phyloP scores from a whole-genome alignment of 2,797 vertebrate species.

The Muscicapa striata region DNA sequence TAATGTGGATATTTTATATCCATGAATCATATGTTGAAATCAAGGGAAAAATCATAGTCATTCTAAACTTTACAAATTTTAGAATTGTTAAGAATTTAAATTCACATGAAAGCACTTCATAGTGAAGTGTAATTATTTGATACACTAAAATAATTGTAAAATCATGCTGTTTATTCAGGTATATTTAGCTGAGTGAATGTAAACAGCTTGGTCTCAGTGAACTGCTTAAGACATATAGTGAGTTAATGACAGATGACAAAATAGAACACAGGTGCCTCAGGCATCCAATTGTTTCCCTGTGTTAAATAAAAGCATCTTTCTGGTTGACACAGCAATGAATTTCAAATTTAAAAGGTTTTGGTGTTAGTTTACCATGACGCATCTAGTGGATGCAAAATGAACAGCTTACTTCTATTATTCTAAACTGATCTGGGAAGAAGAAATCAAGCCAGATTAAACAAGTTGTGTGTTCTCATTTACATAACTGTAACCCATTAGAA shows the following conservation, averaged over 20 bases:
- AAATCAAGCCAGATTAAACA: not conserved
- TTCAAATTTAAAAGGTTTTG: not conserved
- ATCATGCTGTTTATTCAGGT: not conserved
- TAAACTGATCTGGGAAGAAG: not conserved
- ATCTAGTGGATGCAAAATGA: not conserved
- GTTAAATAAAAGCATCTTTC: constrained; percentile 33
- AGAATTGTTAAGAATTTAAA: not conserved
- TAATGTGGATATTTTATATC: not conserved
- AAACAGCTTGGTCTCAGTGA: not conserved
- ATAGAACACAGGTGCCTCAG: not conserved
- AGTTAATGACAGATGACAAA: constrained; percentile 9
- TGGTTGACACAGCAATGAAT: constrained; percentile 11
- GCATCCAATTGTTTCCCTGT: not conserved
- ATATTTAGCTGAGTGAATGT: not conserved
- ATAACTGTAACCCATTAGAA: not conserved
- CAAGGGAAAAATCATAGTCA: not conserved
- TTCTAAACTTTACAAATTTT: not conserved
- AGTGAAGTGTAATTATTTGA: not conserved
- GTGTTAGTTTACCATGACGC: not conserved
- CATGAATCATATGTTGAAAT: not conserved
- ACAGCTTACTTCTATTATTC: not conserved
- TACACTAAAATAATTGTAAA: not conserved
- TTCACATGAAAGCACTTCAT: not conserved
- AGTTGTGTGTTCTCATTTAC: not conserved
- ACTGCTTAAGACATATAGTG: constrained; percentile 1